phyloP scores from a whole-genome alignment of 1,140 invertebrate species.

The Planococcus citri region DNA sequence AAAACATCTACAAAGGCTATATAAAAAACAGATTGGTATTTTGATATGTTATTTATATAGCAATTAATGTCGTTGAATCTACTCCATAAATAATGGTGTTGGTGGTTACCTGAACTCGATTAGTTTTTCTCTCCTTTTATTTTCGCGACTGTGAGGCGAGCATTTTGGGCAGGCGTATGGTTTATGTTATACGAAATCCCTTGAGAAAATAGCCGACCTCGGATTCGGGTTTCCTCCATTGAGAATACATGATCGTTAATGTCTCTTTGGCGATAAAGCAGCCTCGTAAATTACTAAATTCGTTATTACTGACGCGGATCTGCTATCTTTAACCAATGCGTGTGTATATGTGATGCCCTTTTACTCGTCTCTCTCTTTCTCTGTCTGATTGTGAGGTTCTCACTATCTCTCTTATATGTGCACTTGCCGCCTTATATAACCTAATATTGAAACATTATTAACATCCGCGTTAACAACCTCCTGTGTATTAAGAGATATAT shows the following conservation, averaged over 20 bases:
- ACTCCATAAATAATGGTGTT: not conserved
- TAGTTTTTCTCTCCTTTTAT: not conserved
- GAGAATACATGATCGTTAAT: constrained; percentile 2
- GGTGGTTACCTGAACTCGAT: not conserved
- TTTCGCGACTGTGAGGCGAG: too few relatives aligned
- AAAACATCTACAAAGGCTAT: too few relatives aligned
- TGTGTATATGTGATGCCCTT: not conserved
- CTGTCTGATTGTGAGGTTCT: too few relatives aligned
- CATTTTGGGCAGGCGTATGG: too few relatives aligned
- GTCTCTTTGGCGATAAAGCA: not conserved
- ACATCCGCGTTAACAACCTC: constrained; percentile 5
- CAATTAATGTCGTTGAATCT: not conserved
- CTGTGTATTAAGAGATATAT: constrained; percentile 5
- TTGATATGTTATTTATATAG: not conserved
- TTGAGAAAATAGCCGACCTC: not conserved
- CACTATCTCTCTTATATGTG: too few relatives aligned
- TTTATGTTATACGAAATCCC: not conserved
- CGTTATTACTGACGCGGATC: constrained; percentile 5
- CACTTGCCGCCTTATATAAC: not conserved
- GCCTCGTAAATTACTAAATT: constrained; percentile 7
- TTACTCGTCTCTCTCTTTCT: too few relatives aligned
- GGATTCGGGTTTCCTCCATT: not conserved
- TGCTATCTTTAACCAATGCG: not conserved
- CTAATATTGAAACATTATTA: not conserved
- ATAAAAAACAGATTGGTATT: too few relatives aligned